Evolutionary conservation across 1,140 invertebrate genomes (phyloP).

Genomic region (Radopholus similis): DNA sequence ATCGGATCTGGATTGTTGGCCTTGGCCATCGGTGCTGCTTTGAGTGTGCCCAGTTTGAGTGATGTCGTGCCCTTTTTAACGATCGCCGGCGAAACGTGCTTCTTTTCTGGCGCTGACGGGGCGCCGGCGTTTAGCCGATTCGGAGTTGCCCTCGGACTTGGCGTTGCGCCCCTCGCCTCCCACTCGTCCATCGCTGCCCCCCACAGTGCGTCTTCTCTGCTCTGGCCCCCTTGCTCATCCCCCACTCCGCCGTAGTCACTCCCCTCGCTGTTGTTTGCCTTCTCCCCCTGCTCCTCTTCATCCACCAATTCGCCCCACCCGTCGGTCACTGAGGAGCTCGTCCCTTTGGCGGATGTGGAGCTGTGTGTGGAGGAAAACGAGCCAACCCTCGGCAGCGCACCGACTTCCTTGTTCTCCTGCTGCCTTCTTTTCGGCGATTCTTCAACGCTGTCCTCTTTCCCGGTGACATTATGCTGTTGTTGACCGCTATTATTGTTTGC

Average conservation of each 20-base stretch:
- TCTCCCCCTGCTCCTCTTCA: background rate
- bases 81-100: background rate
- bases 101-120: background rate
- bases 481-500: constrained; percentile 5
- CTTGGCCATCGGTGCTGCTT: background rate
- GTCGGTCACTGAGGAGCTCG: background rate
- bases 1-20: background rate
- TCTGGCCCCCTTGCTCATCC: background rate
- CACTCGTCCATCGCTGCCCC: background rate
- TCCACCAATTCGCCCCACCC: constrained; percentile 10
- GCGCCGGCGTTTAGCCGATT: background rate
- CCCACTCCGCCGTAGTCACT: background rate
- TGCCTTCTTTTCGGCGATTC: background rate
- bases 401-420: background rate
- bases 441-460: background rate
- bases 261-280: background rate
- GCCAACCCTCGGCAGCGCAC: background rate
- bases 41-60: constrained; percentile 12
- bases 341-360: background rate
- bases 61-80: background rate
- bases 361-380: background rate
- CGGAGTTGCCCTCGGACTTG: background rate
- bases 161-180: background rate
- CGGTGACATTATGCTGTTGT: background rate
- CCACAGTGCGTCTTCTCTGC: constrained; percentile 5